Base-by-base conservation (phyloP, 2,797 vertebrate genomes). In the Crypturellus tataupa region DNA sequence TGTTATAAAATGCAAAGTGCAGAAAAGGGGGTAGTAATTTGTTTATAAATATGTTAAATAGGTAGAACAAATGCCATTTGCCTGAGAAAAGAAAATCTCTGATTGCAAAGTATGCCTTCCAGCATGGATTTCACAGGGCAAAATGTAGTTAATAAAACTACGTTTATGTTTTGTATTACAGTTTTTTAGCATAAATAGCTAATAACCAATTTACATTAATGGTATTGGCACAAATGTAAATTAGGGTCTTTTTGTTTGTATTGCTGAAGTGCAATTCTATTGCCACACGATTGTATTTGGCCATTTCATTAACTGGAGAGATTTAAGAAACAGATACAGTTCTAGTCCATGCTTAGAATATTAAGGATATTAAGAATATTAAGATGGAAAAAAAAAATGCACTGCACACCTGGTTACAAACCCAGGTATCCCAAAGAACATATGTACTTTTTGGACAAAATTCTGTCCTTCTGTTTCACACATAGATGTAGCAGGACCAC, bases 181-280 rank as follows among this genome's bases (percentile, higher is more conserved):
- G 72, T 90, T 97, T 95, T 94, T 97, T 96, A 97, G 81, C 95
- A 96, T 97, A 97, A 97, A 96, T 62, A 96, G 94, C 93, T 97
- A 97, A 97, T 97, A 98, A 97, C 94, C 94, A 97, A 97, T 97
- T 97, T 97, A 94, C 94, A 97, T 97, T 97, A 97, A 97, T 93
- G 77, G 77, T 73, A 85, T 91, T 89, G 95, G 95, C 88, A 97
- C 92, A 96, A 93, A 97, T 97, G 95, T 95, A 97, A 97, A 97
- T 97, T 93, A 96, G 80, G 46, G 63, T 87, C 58, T 89, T 95
- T 97, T 95, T 94, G 81, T 96, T 96, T 95, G 86, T 83, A 55
- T 94, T 96, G 55, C 82, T 84, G 75, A 94, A 96, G 67, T 85
- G 94, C 55, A 93, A 81, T 97, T 96, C 83, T 91, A 58, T 92